A percentile compares a stretch with the other conserved stretches of the same genome.
phyloP scores from a whole-genome alignment of 2,888 invertebrate species.

The Clanis bilineata region DNA sequence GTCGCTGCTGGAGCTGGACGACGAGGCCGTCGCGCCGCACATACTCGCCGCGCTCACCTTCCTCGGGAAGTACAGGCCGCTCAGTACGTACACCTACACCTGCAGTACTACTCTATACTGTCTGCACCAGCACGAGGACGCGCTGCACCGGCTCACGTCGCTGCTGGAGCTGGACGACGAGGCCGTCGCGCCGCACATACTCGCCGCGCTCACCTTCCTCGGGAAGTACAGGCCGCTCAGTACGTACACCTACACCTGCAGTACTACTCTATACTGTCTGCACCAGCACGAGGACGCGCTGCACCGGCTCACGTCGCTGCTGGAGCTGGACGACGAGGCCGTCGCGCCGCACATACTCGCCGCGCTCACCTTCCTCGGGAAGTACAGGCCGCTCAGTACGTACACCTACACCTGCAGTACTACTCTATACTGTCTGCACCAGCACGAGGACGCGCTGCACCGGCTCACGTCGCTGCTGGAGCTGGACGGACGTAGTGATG shows the following conservation, averaged over 20 bases:
- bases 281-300: conserved; percentile 92
- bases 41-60: conserved; percentile 93
- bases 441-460: no score
- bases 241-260: conserved; percentile 59
- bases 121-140: conserved; percentile 91
- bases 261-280: no score
- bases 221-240: conserved; percentile 93
- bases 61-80: conserved; percentile 92
- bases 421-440: no score
- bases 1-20: conserved; percentile 89
- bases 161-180: conserved; percentile 92
- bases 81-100: conserved; percentile 80
- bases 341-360: conserved; percentile 92
- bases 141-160: conserved; percentile 88
- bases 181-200: conserved; percentile 89
- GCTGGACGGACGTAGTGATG: no score
- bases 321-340: conserved; percentile 90
- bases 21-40: conserved; percentile 90
- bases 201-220: conserved; percentile 92
- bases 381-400: conserved; percentile 91
- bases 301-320: conserved; percentile 87
- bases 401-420: conserved; percentile 31
- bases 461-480: no score
- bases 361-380: conserved; percentile 93
- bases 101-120: no score